Percentiles rank a stretch among this genome's conserved stretches.
phyloP scores from a whole-genome alignment of 2,888 invertebrate genomes.

The Lithophane leautieri region DNA sequence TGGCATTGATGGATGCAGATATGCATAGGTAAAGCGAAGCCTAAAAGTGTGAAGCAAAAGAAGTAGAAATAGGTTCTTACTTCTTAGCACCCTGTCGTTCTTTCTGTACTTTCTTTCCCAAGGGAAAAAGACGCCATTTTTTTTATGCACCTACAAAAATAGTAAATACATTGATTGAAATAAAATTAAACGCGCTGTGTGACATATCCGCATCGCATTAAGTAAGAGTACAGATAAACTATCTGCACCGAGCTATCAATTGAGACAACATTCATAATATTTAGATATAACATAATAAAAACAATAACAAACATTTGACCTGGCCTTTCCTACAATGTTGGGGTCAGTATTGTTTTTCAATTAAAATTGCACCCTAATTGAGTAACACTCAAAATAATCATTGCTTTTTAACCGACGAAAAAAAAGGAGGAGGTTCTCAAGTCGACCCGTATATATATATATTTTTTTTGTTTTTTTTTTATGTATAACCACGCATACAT shows the following conservation, averaged over 20 bases:
- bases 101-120: background rate
- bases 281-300: conserved; percentile 19
- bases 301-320: conserved; percentile 31
- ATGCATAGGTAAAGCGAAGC: background rate
- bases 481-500: too few relatives aligned
- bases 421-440: too few relatives aligned
- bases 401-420: too few relatives aligned
- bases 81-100: too few relatives aligned
- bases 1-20: background rate
- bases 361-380: background rate
- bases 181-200: background rate
- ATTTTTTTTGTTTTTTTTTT: too few relatives aligned
- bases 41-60: background rate
- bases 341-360: conserved; percentile 7
- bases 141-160: background rate
- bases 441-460: too few relatives aligned
- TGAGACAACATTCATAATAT: conserved; percentile 28
- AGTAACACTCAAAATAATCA: too few relatives aligned
- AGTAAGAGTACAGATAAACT: conserved; percentile 27
- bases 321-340: background rate
- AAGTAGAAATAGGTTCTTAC: background rate
- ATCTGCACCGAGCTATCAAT: conserved; percentile 13
- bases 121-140: background rate
- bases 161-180: background rate
- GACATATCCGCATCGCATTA: conserved; percentile 37